These are phyloP conservation scores for Tortrix viridana DNA, from an alignment of 2,888 invertebrate species.

Conservation along the genomic window DNA sequence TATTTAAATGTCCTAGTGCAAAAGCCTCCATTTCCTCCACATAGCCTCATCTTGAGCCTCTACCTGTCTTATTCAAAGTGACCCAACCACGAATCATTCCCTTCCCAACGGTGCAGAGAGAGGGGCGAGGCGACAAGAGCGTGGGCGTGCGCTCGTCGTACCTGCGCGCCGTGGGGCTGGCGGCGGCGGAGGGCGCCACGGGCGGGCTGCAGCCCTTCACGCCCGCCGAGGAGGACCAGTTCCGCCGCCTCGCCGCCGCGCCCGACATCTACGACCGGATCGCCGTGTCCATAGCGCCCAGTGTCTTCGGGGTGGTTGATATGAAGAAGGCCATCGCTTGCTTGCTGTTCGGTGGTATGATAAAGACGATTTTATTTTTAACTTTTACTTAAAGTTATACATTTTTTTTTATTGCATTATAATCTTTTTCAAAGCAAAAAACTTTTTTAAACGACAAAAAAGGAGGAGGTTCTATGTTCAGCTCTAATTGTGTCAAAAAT, in stretches of 20 bases:
- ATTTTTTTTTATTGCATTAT: no score
- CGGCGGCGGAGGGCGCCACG: constrained; percentile 91
- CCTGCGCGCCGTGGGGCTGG: constrained; percentile 96
- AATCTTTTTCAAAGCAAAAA: no score
- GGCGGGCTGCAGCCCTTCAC: constrained; percentile 85
- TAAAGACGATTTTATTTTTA: no score
- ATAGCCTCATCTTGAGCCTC: no score
- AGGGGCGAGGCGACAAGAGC: constrained; percentile 89
- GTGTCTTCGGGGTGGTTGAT: constrained; percentile 96
- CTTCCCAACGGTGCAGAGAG: constrained; percentile 69
- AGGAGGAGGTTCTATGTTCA: no score
- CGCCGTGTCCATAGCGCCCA: constrained; percentile 96
- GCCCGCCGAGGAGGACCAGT: constrained; percentile 86
- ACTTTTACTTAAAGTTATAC: no score
- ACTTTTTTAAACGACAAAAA: no score
- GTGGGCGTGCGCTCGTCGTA: constrained; percentile 98
- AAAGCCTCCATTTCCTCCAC: no score
- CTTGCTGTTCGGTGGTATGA: constrained; percentile 94
- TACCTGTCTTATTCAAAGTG: no score
- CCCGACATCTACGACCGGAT: constrained; percentile 95
- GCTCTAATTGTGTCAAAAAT: no score
- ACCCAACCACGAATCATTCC: no score
- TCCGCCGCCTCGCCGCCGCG: constrained; percentile 92
- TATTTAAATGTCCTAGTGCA: no score
- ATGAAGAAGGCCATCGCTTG: constrained; percentile 99